These are phyloP conservation scores for Bombus fervidus DNA, from an alignment of 1,140 invertebrate genomes.

Conservation along the genomic window DNA sequence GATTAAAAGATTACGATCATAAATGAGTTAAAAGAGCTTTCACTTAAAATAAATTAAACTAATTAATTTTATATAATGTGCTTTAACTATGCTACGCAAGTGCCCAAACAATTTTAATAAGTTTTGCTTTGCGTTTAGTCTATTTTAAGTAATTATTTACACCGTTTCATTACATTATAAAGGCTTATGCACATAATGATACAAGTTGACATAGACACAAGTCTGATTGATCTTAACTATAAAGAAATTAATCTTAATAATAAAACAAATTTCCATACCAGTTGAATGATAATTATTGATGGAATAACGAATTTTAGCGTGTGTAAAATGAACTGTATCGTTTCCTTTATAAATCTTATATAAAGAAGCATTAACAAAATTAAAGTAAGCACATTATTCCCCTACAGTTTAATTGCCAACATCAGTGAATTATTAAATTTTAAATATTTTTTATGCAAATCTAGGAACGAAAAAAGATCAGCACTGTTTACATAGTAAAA, in stretches of 20 bases:
- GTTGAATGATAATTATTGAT: slow-evolving; percentile 36
- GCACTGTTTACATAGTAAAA: slow-evolving; percentile 3
- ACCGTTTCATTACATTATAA: slow-evolving; percentile 44
- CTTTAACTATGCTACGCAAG: slow-evolving; percentile 61
- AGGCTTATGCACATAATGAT: slow-evolving; percentile 45
- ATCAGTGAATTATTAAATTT: slow-evolving; percentile 21
- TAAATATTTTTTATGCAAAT: background rate
- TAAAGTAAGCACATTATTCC: slow-evolving; percentile 16
- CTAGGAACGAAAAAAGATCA: background rate
- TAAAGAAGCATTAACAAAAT: slow-evolving; percentile 12
- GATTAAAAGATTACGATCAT: background rate
- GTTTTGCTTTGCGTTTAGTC: slow-evolving; percentile 37
- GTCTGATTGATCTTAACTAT: slow-evolving; percentile 39
- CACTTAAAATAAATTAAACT: slow-evolving; percentile 58
- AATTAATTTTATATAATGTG: slow-evolving; percentile 45
- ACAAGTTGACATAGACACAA: slow-evolving; percentile 53
- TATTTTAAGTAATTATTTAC: slow-evolving; percentile 63
- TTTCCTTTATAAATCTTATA: slow-evolving; percentile 1
- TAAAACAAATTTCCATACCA: slow-evolving; percentile 18
- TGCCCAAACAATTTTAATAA: slow-evolving; percentile 58
- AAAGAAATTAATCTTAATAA: slow-evolving; percentile 43
- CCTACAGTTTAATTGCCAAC: slow-evolving; percentile 7
- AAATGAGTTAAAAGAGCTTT: slow-evolving; percentile 30
- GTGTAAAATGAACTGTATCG: slow-evolving; percentile 10
- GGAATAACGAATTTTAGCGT: background rate